These are phyloP conservation scores for Gymnocephalus cernua DNA, from an alignment of 2,113 vertebrate species.

Conservation along the genomic window DNA sequence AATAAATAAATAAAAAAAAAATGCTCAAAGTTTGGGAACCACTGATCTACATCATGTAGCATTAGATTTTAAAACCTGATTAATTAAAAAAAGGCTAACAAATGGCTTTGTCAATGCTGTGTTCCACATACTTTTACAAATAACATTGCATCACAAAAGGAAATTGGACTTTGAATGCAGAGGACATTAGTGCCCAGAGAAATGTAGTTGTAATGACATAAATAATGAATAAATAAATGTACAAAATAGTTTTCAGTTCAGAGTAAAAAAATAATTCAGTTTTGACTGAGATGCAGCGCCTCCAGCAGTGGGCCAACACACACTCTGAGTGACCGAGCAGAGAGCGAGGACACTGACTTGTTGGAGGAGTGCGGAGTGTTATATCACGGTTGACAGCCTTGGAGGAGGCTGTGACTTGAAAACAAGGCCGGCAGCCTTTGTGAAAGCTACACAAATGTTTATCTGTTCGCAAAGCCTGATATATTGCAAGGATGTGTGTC, in stretches of 20 bases:
- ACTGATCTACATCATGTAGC: background rate
- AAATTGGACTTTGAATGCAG: background rate
- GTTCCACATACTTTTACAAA: background rate
- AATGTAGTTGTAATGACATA: background rate
- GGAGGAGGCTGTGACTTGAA: slow-evolving; percentile 3
- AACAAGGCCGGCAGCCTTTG: background rate
- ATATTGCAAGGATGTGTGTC: background rate
- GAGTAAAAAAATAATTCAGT: background rate
- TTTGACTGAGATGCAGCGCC: background rate
- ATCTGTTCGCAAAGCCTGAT: background rate
- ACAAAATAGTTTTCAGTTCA: background rate
- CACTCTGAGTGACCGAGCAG: background rate
- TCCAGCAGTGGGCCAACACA: background rate
- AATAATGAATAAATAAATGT: background rate
- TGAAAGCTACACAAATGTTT: background rate
- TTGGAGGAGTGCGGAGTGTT: background rate
- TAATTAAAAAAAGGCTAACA: background rate
- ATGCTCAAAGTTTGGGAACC: no score
- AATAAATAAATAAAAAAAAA: no score
- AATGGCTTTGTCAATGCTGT: background rate
- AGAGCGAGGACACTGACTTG: background rate
- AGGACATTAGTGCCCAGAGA: background rate
- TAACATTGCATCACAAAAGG: background rate
- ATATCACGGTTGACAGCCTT: background rate
- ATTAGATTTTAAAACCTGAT: background rate